Evolutionary conservation across 2,113 vertebrate genomes (phyloP), one percentile per base, ranked within the genome.

Genomic region (Ictalurus furcatus): DNA sequence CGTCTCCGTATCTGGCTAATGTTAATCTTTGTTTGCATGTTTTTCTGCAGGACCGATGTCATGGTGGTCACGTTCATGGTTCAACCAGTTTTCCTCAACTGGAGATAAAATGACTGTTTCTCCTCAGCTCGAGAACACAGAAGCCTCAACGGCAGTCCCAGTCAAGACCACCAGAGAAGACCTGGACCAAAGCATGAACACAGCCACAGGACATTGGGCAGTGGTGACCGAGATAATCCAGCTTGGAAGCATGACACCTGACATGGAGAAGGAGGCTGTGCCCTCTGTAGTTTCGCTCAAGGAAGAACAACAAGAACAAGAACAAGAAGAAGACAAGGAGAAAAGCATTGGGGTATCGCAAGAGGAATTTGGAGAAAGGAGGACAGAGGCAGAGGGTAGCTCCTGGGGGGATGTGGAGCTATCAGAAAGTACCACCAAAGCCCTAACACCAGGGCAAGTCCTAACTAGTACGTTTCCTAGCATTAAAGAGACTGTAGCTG

Each of bases 321-420:
- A 37, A 79, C 67, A 37, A 48, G 67, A 86, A 56, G 19, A n/a
- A 30, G 56, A 78, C 25, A 40, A 63, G 21, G 73, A 23, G 30
- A 92, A 92, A 14, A 88, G 79, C 3, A 89, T 78, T 61, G 89
- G 14, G 19, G 90, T 56, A 83, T 90, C 84, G 48, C 92, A 93
- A 65, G 67, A 23, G 34, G 65, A 54, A 54, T 69, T 74, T 14
- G 52, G 30, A 67, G 93, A 88, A 17, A 91, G 44, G 21, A 93
- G 90, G 87, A 88, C 52, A 44, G 95, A 95, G 54, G 92, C 91
- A 0, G 95, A 94, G 86, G 94, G 95, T 2, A 95, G 94, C 40
- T 81, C 91, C 7, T 90, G 86, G 90, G 90, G 88, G 12, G 90
- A 90, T 8, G 52, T 40, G 19, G 79, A 90, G 58, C 84, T 73